Evolutionary conservation across 2,888 invertebrate genomes (phyloP).

Genomic region (Watsonalla cultraria): DNA sequence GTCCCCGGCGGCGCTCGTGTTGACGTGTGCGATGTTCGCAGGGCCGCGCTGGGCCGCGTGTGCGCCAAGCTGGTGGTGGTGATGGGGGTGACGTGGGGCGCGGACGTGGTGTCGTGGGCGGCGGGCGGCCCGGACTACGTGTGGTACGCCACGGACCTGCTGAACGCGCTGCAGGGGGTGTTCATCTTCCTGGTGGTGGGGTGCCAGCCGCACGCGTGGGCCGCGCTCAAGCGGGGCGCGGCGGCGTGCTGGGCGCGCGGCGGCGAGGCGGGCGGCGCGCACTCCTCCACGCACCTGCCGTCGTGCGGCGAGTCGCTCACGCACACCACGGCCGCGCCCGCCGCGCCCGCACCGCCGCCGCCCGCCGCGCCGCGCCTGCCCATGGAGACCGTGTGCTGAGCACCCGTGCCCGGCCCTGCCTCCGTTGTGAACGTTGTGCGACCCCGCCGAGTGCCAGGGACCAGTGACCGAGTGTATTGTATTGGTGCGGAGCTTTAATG

Average conservation of each 20-base stretch:
- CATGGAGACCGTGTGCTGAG: conserved; percentile 81
- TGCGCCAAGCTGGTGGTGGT: conserved; percentile 90
- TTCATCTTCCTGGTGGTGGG: conserved; percentile 94
- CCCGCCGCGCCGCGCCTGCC: conserved; percentile 72
- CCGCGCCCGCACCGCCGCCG: conserved; percentile 64
- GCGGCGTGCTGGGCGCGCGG: conserved; percentile 77
- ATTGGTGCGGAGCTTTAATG: conserved; percentile 25
- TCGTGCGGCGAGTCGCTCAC: conserved; percentile 88
- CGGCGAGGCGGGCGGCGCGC: conserved; percentile 73
- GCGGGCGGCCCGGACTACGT: conserved; percentile 88
- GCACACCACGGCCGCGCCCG: conserved; percentile 80
- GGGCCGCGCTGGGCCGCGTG: conserved; percentile 89
- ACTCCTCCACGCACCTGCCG: conserved; percentile 89
- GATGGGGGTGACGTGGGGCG: conserved; percentile 79
- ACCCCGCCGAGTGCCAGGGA: not conserved
- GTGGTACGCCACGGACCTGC: conserved; percentile 91
- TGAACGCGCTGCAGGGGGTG: conserved; percentile 92
- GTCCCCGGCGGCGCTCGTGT: no score
- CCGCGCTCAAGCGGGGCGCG: conserved; percentile 54
- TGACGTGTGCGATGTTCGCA: conserved; percentile 13
- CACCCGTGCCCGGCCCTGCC: conserved; percentile 15
- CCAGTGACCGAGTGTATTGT: not conserved
- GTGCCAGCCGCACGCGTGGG: conserved; percentile 89
- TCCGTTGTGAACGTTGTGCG: not conserved
- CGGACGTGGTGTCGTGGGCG: conserved; percentile 90